Base-by-base conservation (phyloP, 2,113 vertebrate species). In the Onychostoma macrolepis region DNA sequence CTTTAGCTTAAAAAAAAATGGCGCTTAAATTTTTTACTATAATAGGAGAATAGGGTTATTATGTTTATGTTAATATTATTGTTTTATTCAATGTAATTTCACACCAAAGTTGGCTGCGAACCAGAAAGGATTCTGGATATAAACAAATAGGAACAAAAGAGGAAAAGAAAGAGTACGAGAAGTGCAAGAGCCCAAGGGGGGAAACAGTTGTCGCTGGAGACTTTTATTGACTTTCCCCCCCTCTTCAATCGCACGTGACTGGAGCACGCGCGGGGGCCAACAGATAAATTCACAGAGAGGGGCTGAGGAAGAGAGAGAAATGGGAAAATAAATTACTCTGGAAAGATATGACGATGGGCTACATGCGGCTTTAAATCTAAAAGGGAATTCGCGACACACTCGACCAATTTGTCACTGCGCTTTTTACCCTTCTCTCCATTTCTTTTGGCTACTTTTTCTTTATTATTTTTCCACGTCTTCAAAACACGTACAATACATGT, bases 281-380 rank as follows among this genome's bases (percentile, higher is more conserved):
- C 94, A 95, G 94, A 95, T 95, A 95, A 94, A 95, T 96, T 95
- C 94, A 95, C 93, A 93, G 87, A 91, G 90, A 78, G 89, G 89
- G 91, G 84, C 84, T 36, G 90, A 93, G 93, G 92, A 89, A 90
- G 92, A 91, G 92, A 95, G 95, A 96, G 94, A 96, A 95, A 96
- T 96, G 95, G 95, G 94, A 95, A 96, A 96, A 96, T 95, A 96
- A 96, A 96, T 96, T 94, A 96, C 95, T 95, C 92, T 96, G 94
- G 96, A 96, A 96, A 96, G 96, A 96, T 96, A 96, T 96, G 96
- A 96, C 95, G 95, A 96, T 96, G 94, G 95, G 94, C 94, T 95
- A 95, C 95, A 95, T 91, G 90, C 94, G 87, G 93, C 94, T 95
- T 95, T 96, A 96, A 96, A 95, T 96, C 95, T 96, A 93, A 95